phyloP scores from a whole-genome alignment of 2,888 invertebrate genomes.

The Ypsolopha sequella region DNA sequence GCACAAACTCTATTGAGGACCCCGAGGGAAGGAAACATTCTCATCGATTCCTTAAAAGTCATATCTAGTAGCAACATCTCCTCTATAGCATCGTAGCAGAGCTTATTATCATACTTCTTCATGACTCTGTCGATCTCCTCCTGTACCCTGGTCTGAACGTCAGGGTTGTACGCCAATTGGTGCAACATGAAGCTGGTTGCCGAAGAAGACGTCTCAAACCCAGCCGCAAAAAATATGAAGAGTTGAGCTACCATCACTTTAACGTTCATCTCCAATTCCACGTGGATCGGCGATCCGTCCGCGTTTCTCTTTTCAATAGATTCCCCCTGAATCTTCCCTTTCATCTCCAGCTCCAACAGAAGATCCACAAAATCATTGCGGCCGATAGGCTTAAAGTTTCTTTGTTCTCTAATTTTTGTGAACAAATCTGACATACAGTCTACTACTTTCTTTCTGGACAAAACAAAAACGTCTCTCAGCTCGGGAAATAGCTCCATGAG shows the following conservation, averaged over 20 bases:
- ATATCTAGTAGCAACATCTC: constrained; percentile 12
- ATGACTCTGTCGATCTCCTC: constrained; percentile 20
- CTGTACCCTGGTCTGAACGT: constrained; percentile 21
- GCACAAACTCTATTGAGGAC: constrained; percentile 11
- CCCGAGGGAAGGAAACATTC: constrained; percentile 15
- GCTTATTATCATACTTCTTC: constrained; percentile 9
- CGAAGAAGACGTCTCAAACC: constrained; percentile 24
- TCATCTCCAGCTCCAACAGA: constrained; percentile 23
- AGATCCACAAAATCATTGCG: constrained; percentile 39
- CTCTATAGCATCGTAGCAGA: constrained; percentile 13
- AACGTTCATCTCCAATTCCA: constrained; percentile 13
- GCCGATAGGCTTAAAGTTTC: constrained; percentile 17
- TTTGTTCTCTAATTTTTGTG: constrained; percentile 7
- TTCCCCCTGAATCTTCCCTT: constrained; percentile 14
- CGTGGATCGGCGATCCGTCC: constrained; percentile 13
- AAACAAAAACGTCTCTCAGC: background rate
- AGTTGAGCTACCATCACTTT: constrained; percentile 13
- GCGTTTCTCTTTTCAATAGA: constrained; percentile 12
- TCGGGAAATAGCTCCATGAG: constrained; percentile 6
- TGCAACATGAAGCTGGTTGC: constrained; percentile 27
- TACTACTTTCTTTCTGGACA: constrained; percentile 4
- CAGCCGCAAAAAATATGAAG: constrained; percentile 20
- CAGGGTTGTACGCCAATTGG: constrained; percentile 23
- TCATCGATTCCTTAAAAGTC: constrained; percentile 16
- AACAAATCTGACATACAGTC: constrained; percentile 15